phyloP scores from a whole-genome alignment of 2,113 vertebrate species.

The Ceyx melanurus region DNA sequence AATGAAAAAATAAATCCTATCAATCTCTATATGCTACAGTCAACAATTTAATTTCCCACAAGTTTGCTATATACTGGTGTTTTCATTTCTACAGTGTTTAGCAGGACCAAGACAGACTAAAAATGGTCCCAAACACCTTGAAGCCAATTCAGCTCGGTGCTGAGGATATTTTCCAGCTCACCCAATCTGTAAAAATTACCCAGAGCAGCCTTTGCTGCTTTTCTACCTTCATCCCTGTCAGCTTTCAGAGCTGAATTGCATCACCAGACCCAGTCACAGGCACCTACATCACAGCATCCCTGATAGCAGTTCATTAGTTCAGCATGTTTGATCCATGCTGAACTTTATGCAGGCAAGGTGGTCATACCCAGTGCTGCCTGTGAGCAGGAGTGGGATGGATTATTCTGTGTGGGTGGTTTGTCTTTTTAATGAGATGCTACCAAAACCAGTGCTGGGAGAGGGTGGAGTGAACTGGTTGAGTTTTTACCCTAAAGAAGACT shows the following conservation, averaged over 20 bases:
- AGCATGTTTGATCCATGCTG: not conserved
- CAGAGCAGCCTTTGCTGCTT: not conserved
- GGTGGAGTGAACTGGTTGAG: not conserved
- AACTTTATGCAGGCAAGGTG: not conserved
- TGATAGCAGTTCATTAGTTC: not conserved
- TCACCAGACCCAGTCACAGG: not conserved
- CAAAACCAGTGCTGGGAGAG: not conserved
- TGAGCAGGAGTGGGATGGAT: not conserved
- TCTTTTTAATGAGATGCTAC: not conserved
- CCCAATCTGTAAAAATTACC: not conserved
- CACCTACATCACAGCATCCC: not conserved
- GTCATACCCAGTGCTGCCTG: rapidly evolving
- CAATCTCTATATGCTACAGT: not conserved
- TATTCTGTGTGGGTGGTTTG: rapidly evolving
- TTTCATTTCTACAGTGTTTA: not conserved
- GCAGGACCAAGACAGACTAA: not conserved
- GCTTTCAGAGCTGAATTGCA: not conserved
- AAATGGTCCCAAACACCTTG: not conserved
- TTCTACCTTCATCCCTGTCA: not conserved
- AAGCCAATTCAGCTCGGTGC: not conserved
- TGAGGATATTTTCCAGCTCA: not conserved
- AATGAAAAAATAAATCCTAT: not conserved
- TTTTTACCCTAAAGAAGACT: not conserved
- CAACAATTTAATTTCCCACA: not conserved
- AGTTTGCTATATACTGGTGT: not conserved